phyloP scores from a whole-genome alignment of 2,797 vertebrate species.

The Tamandua tetradactyla region DNA sequence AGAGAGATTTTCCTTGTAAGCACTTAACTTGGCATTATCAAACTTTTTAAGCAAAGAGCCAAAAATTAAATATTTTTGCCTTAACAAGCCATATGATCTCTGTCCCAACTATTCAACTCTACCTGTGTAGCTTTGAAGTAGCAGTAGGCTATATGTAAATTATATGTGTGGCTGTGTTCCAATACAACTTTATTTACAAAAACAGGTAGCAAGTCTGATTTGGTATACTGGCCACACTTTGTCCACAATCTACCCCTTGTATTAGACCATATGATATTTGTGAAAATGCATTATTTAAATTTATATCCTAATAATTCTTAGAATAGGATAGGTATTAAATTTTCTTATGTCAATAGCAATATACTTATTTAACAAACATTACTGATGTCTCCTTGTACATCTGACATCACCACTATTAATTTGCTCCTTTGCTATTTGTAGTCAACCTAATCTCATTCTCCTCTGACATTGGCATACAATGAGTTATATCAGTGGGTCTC shows the following conservation, averaged over 20 bases:
- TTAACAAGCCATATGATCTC: rapidly evolving
- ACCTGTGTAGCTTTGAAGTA: rapidly evolving
- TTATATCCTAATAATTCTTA: background rate
- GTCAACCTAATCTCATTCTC: background rate
- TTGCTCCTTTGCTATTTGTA: background rate
- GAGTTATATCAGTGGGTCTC: no score
- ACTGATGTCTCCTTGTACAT: no score
- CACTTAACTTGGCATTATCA: no score
- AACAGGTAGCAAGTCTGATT: background rate
- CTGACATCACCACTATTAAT: background rate
- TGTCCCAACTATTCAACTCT: background rate
- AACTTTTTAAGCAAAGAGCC: background rate
- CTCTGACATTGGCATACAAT: background rate
- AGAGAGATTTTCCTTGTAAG: background rate
- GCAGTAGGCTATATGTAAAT: background rate
- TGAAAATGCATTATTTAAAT: background rate
- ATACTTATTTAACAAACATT: background rate
- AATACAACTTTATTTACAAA: background rate
- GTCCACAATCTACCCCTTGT: no score
- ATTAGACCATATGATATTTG: no score
- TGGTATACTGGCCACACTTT: background rate
- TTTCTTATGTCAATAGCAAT: background rate
- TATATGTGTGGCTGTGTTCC: rapidly evolving
- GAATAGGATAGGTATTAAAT: background rate
- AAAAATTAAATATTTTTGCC: background rate